phyloP scores from a whole-genome alignment of 2,113 vertebrate genomes.

The Dipodomys spectabilis region DNA sequence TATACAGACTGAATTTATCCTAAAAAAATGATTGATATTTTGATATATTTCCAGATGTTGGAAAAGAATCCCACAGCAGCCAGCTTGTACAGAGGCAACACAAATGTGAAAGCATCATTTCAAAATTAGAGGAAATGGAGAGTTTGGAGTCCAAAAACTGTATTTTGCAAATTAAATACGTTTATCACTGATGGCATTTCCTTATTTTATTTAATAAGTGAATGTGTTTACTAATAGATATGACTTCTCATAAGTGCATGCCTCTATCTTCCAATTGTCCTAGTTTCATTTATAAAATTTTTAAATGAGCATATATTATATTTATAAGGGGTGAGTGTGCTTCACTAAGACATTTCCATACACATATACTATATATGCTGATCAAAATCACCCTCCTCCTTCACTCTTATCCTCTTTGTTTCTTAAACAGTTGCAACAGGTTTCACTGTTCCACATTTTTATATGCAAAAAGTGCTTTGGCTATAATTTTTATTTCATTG shows the following conservation, averaged over 20 bases:
- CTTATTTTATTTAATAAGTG: slow-evolving; percentile 26
- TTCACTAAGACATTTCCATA: too few relatives aligned
- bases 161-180: background rate
- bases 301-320: too few relatives aligned
- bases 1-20: background rate
- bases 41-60: background rate
- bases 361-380: too few relatives aligned
- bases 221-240: background rate
- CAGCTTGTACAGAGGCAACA: background rate
- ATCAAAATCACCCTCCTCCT: too few relatives aligned
- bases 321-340: too few relatives aligned
- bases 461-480: too few relatives aligned
- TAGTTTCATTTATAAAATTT: background rate
- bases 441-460: too few relatives aligned
- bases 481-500: too few relatives aligned
- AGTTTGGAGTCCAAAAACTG: background rate
- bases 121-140: background rate
- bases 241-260: background rate
- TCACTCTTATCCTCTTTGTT: too few relatives aligned
- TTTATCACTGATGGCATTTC: background rate
- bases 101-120: background rate
- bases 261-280: background rate
- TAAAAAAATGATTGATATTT: background rate
- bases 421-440: too few relatives aligned
- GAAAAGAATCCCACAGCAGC: background rate